phyloP scores from a whole-genome alignment of 2,888 invertebrate species.

The Liposcelis brunnea region DNA sequence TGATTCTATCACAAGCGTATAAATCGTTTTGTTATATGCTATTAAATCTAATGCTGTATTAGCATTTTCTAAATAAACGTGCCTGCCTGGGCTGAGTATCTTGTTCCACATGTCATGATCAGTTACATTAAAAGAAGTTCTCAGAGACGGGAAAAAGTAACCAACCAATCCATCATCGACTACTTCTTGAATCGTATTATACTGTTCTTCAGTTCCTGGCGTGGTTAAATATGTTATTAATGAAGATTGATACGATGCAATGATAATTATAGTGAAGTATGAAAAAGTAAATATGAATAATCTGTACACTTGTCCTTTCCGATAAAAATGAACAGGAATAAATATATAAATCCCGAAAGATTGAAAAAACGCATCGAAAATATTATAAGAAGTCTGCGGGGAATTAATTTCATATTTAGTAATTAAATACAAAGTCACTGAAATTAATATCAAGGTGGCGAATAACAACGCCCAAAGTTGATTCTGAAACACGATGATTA shows the following conservation, averaged over 20 bases:
- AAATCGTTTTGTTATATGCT: background rate
- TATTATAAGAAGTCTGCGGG: no score
- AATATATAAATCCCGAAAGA: no score
- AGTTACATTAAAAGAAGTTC: background rate
- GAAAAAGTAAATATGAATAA: background rate
- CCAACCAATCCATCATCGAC: background rate
- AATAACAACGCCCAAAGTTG: no score
- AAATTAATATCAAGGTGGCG: no score
- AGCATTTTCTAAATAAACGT: background rate
- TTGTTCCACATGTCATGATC: conserved; percentile 2
- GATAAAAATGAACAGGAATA: no score
- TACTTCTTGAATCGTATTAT: background rate
- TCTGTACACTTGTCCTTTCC: no score
- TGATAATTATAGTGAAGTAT: background rate
- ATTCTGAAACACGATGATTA: no score
- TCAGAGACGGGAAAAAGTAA: background rate
- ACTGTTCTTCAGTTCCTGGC: background rate
- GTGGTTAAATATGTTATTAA: background rate
- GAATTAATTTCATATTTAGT: no score
- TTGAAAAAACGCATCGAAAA: no score
- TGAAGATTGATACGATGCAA: background rate
- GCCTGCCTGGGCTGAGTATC: background rate
- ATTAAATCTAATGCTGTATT: background rate
- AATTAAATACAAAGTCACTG: no score
- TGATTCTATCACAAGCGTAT: background rate